Evolutionary conservation across 1,140 invertebrate genomes (phyloP).

Genomic region (Aphidius ervi): DNA sequence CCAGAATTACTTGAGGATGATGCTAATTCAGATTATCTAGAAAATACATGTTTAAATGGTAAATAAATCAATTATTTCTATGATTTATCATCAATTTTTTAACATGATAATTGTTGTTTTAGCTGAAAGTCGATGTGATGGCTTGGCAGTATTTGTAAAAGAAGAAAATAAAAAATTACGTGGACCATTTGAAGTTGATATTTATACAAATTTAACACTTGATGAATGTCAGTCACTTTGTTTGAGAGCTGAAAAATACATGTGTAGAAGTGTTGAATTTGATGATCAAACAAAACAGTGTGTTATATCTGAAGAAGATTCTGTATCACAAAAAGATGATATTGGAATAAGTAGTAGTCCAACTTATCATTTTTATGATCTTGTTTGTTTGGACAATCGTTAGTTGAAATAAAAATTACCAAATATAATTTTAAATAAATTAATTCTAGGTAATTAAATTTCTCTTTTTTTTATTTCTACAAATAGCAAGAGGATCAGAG

Average conservation of each 20-base stretch:
- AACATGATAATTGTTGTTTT: conserved; percentile 9
- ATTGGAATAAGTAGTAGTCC: conserved; percentile 74
- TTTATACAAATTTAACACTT: conserved; percentile 77
- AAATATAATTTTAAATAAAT: background rate
- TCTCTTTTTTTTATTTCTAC: conserved; percentile 24
- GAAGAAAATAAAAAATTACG: conserved; percentile 83
- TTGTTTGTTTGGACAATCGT: conserved; percentile 83
- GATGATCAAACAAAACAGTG: conserved; percentile 81
- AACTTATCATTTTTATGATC: conserved; percentile 79
- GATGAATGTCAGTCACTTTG: conserved; percentile 81
- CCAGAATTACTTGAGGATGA: conserved; percentile 79
- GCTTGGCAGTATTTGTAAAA: conserved; percentile 79
- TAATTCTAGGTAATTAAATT: background rate
- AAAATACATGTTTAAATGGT: conserved; percentile 88
- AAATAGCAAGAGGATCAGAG: conserved; percentile 69
- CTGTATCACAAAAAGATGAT: conserved; percentile 79
- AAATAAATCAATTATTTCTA: conserved; percentile 10
- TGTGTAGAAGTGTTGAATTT: conserved; percentile 85
- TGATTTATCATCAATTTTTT: conserved; percentile 3
- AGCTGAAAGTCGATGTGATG: conserved; percentile 82
- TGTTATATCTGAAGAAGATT: conserved; percentile 84
- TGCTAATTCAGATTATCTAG: conserved; percentile 82
- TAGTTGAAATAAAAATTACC: conserved; percentile 49
- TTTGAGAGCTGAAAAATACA: conserved; percentile 76
- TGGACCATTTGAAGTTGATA: conserved; percentile 81